Evolutionary conservation across 2,888 invertebrate genomes (phyloP).

Genomic region (Drepanosiphum platanoidis): DNA sequence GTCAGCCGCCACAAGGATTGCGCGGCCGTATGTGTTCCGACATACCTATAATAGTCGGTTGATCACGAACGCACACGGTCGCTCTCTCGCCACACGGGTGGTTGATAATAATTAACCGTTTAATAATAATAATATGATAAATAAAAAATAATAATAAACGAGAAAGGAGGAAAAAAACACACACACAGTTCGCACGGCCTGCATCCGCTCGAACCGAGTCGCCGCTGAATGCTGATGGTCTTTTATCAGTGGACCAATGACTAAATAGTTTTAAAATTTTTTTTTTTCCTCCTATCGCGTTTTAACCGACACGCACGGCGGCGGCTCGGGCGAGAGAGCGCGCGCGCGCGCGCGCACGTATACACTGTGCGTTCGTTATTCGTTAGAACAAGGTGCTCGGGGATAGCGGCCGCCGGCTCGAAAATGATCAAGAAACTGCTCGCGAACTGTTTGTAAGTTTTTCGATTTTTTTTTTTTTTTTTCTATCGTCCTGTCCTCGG

Average conservation of each 20-base stretch:
- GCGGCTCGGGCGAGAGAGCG: too few species aligned
- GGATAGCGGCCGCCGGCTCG: not conserved
- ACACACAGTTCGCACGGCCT: constrained; percentile 33
- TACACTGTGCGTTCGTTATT: constrained; percentile 20
- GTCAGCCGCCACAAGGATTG: not conserved
- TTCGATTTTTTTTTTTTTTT: not conserved
- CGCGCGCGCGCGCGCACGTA: constrained; percentile 25
- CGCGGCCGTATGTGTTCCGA: not conserved
- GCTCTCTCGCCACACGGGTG: not conserved
- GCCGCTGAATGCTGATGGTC: constrained; percentile 41
- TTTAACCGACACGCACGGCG: constrained; percentile 49
- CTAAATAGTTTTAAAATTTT: constrained; percentile 40
- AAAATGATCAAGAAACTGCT: constrained; percentile 47
- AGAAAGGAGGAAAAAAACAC: too few species aligned
- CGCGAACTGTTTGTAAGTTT: constrained; percentile 36
- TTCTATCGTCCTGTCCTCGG: not conserved
- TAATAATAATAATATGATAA: constrained; percentile 12
- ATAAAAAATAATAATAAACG: not conserved
- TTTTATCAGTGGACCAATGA: constrained; percentile 55
- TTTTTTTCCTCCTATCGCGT: constrained; percentile 46
- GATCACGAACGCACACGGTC: not conserved
- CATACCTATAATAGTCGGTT: not conserved
- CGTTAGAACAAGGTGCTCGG: constrained; percentile 16
- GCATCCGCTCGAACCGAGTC: constrained; percentile 20
- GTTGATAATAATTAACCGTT: constrained; percentile 34